Base-by-base conservation (phyloP, 2,888 invertebrate genomes). In the Anticlea derivata region DNA sequence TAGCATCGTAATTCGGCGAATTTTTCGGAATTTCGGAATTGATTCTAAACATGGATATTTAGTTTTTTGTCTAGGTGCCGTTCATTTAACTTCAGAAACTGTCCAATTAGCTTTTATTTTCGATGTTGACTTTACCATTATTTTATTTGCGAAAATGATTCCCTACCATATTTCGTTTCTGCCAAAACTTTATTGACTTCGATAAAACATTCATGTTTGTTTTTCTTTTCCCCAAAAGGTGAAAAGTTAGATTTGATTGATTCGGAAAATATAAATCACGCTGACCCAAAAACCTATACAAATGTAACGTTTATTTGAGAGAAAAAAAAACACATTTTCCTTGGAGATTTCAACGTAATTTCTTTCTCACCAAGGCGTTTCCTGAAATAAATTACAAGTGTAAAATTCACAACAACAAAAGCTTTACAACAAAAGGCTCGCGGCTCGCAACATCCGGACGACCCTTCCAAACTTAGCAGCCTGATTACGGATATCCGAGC, bases 351-450 rank as follows among this genome's bases (percentile, higher is more conserved):
- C 78, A 84, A 83, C 81, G 81, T 83, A 87, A 88, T 88, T 88
- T 87, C 83, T 88, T 89, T 89, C 82, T 84, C 85, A 81, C 85
- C 82, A 79, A 85, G 85, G 86, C 83, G 79, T 86, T 88, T 88
- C 88, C 88, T 87, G 87, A 86, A 89, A 90, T 89, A 89, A 90
- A 90, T 90, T 88, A 90, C 89, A 87, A 89, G 89, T 90, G 90
- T 89, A 89, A 89, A 90, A 90, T 89, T 88, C 86, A 85, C 84
- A 89, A 86, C 87, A 90, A 90, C 87, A 89, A 89, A 86, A 88
- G 87, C 78, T 78, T 75, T 84, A 83, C 86, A 89, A 89, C 87
- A 90, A 90, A 89, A 90, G 89, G 84, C 86, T 83, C 83, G 86
- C 82, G 85, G 88, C 85, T 80, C 84, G 77, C 79, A 86, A 88